Percentiles rank a stretch among this genome's conserved stretches.
These are phyloP conservation scores for Sussaba pulchella DNA, from an alignment of 2,888 invertebrate genomes.

Conservation along the genomic window DNA sequence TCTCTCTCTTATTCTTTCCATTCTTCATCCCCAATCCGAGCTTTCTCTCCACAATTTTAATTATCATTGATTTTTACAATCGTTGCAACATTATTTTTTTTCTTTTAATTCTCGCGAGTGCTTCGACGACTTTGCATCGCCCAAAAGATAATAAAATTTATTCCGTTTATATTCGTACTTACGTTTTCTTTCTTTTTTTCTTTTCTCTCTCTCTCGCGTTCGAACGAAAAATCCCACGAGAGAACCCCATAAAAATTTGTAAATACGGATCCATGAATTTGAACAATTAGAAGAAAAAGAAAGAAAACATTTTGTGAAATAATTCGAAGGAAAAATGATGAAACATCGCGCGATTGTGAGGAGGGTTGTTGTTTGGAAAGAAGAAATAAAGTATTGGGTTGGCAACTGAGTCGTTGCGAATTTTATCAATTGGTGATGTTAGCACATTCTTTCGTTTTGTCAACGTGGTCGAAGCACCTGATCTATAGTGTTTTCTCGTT, in stretches of 20 bases:
- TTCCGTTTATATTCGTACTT: constrained; percentile 40
- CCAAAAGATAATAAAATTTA: constrained; percentile 51
- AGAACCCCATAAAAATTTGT: constrained; percentile 48
- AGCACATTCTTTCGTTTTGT: no score
- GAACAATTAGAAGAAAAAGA: constrained; percentile 42
- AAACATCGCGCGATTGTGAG: constrained; percentile 71
- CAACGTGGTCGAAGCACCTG: no score
- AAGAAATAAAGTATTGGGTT: no score
- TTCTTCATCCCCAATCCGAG: constrained; percentile 36
- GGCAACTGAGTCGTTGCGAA: no score
- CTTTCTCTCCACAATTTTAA: constrained; percentile 52
- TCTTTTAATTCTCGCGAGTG: constrained; percentile 18
- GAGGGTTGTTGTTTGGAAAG: constrained; percentile 73
- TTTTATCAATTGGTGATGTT: no score
- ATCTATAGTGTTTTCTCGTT: no score
- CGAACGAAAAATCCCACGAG: constrained; percentile 30
- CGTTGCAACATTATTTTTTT: no score
- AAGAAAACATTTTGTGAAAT: constrained; percentile 66
- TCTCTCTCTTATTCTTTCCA: constrained; percentile 56
- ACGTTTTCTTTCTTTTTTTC: constrained; percentile 40
- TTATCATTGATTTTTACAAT: neutral
- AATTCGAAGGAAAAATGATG: constrained; percentile 28
- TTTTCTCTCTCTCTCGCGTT: constrained; percentile 50
- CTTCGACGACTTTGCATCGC: constrained; percentile 46
- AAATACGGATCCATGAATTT: constrained; percentile 55